phyloP scores from a whole-genome alignment of 2,797 vertebrate species.

The Tapirus indicus region DNA sequence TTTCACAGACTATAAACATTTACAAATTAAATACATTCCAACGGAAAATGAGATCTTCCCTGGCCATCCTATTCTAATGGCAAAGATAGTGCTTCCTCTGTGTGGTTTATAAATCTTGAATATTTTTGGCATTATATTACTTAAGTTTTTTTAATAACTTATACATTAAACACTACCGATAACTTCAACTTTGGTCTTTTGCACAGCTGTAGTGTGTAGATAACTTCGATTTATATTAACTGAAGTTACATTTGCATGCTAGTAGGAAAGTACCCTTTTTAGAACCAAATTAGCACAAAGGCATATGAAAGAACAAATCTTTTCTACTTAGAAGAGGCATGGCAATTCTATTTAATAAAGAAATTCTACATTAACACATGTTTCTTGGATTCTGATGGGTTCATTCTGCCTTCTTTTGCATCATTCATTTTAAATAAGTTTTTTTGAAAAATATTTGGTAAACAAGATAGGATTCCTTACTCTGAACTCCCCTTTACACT shows the following conservation, averaged over 20 bases:
- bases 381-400: constrained; percentile 4
- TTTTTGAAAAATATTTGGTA: neutral
- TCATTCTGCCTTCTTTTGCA: neutral
- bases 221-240: constrained; percentile 67
- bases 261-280: constrained; percentile 43
- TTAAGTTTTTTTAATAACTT: constrained; percentile 39
- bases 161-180: constrained; percentile 36
- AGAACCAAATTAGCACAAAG: constrained; percentile 57
- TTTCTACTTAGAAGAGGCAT: neutral
- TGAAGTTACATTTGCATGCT: constrained; percentile 58
- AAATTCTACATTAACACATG: neutral
- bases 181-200: constrained; percentile 58
- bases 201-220: constrained; percentile 67
- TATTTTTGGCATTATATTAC: constrained; percentile 12
- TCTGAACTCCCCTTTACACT: neutral
- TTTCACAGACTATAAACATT: constrained; percentile 75
- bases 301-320: constrained; percentile 19
- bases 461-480: neutral
- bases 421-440: neutral
- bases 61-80: neutral
- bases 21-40: constrained; percentile 67
- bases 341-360: constrained; percentile 39
- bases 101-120: constrained; percentile 38
- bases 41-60: constrained; percentile 54
- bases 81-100: neutral